phyloP scores from a whole-genome alignment of 2,797 vertebrate genomes.

The Leontocebus nigricollis region DNA sequence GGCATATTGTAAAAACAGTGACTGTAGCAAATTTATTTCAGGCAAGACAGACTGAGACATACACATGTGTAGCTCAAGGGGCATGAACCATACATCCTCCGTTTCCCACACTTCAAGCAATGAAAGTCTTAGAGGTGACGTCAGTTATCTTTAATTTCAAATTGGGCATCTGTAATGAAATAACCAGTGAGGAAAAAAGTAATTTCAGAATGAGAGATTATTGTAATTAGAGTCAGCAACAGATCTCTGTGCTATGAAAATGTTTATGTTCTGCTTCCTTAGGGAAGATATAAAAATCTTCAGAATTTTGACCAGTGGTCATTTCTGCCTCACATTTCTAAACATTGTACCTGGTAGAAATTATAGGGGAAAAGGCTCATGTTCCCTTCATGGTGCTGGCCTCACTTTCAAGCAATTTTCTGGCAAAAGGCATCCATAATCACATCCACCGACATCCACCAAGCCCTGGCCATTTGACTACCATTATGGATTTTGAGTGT shows the following conservation, averaged over 20 bases:
- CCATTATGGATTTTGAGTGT: background rate
- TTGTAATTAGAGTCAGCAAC: conserved; percentile 23
- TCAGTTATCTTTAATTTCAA: conserved; percentile 61
- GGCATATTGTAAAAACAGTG: conserved; percentile 73
- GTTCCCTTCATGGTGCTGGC: background rate
- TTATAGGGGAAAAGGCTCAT: background rate
- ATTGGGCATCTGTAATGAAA: conserved; percentile 39
- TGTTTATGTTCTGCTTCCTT: background rate
- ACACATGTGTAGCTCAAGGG: conserved; percentile 44
- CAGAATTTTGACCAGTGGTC: background rate
- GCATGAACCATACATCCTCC: background rate
- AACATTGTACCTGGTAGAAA: background rate
- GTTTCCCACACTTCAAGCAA: background rate
- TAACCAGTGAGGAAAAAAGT: background rate
- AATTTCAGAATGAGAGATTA: conserved; percentile 44
- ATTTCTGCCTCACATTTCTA: conserved; percentile 25
- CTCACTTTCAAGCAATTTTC: background rate
- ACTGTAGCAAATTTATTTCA: conserved; percentile 69
- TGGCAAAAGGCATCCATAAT: background rate
- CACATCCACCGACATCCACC: background rate
- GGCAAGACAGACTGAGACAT: conserved; percentile 55
- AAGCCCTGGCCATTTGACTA: background rate
- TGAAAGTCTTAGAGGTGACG: conserved; percentile 37
- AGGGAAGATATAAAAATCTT: conserved; percentile 5
- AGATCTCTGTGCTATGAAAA: background rate